Evolutionary conservation across 2,888 invertebrate species (phyloP), one percentile per base, ranked within the genome.

Genomic region (Teleogryllus oceanicus): DNA sequence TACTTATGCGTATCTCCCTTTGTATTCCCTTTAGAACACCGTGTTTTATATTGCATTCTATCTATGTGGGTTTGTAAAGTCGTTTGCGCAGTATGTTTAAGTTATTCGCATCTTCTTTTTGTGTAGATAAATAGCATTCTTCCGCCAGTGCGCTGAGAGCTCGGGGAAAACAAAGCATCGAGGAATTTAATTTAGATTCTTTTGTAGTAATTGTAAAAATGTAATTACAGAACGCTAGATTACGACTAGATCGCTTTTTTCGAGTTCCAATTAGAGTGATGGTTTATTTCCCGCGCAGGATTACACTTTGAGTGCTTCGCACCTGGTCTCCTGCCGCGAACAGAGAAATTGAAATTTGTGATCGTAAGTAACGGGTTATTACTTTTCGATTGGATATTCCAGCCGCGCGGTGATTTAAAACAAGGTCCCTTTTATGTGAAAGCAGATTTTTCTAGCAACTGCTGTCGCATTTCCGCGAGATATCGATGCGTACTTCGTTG

Each of bases 151-250:
- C 37, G 37, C 37, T 37, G 37, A 37, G 37, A 37, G 37, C 37
- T 5, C 37, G 5, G 37, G 37, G 37, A 37, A 37, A 5, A 37
- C 37, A 37, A 37, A 37, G 37, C 37, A 37, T 37, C 37, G 37
- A 37, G 37, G 37, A 37, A 37, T 37, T 37, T 37, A 37, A 37
- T 37, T 37, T 37, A 37, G 37, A 37, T 37, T 37, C 37, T 62
- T 62, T 62, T 62, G 62, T 62, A 62, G 62, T 62, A 62, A 62
- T 62, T 62, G 62, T n/a, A 13, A n/a, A 62, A 62, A n/a, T 62
- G 62, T 13, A 62, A 62, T 62, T 62, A 62, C 16, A 62, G 62
- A 18, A 18, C 16, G 62, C 13, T 62, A 62, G 16, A 8, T 18
- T 18, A 62, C 62, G 62, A 62, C 13, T n/a, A 62, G n/a, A 62